Evolutionary conservation across 2,113 vertebrate genomes (phyloP).

Genomic region (Cyanocitta stelleri): DNA sequence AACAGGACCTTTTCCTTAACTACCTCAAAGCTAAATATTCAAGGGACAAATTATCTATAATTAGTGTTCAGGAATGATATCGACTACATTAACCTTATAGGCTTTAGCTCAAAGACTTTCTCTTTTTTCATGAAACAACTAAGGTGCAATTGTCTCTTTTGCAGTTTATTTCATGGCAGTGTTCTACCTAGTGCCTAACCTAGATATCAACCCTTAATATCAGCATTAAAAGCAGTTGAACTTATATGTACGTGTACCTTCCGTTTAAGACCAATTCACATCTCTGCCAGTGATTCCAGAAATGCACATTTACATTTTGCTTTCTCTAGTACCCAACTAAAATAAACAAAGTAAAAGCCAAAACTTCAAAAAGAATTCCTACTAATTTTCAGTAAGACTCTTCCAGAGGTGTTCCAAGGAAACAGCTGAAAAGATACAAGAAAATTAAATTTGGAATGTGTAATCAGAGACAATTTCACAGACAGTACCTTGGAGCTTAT

Average conservation of each 20-base stretch:
- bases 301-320: background rate
- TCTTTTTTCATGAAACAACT: background rate
- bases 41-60: background rate
- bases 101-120: background rate
- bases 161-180: background rate
- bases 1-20: background rate
- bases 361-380: background rate
- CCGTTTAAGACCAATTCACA: background rate
- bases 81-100: background rate
- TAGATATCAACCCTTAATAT: background rate
- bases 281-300: background rate
- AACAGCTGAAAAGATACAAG: background rate
- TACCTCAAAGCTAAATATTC: background rate
- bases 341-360: background rate
- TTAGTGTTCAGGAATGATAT: background rate
- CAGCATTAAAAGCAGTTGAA: background rate
- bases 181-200: background rate
- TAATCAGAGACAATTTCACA: background rate
- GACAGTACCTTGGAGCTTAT: background rate
- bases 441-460: background rate
- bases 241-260: rapidly evolving
- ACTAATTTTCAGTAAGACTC: background rate
- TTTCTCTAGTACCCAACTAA: background rate
- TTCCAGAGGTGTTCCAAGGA: background rate
- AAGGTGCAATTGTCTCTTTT: background rate